A percentile compares a stretch with the other conserved stretches of the same genome.
Evolutionary conservation across 92 coral and sea anemone species (phyloP).

Genomic region (Porites evermanni): DNA sequence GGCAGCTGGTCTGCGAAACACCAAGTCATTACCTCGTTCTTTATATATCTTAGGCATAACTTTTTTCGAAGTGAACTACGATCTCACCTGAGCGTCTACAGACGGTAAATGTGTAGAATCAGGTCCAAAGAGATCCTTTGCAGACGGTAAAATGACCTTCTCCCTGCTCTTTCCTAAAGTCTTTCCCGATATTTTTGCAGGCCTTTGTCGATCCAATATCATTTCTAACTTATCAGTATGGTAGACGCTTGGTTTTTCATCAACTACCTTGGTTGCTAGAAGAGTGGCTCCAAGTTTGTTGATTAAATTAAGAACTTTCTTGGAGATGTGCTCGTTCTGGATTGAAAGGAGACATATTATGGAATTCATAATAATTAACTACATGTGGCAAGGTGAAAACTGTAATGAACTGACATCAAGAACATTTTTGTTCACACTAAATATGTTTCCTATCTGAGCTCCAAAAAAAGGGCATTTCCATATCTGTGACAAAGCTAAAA

Average conservation of each 20-base stretch:
- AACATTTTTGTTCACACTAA: no score
- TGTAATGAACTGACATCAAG: no score
- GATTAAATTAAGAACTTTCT: conserved; percentile 63
- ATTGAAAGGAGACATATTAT: background rate
- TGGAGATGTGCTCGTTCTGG: conserved; percentile 61
- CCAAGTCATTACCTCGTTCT: no score
- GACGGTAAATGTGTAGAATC: conserved; percentile 18
- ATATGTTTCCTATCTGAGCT: no score
- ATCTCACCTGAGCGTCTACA: conserved; percentile 80
- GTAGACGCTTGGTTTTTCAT: conserved; percentile 76
- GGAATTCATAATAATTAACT: background rate
- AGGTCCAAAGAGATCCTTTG: conserved; percentile 53
- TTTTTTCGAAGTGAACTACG: background rate
- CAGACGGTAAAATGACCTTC: conserved; percentile 75
- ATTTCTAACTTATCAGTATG: conserved; percentile 46
- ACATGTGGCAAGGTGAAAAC: no score
- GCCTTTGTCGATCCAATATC: conserved; percentile 75
- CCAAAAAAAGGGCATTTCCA: no score
- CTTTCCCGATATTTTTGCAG: conserved; percentile 73
- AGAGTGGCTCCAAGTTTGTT: conserved; percentile 60
- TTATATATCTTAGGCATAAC: no score
- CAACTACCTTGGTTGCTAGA: conserved; percentile 67
- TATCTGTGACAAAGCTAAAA: no score
- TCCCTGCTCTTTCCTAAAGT: conserved; percentile 61
- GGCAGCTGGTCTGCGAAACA: no score